Conservation (phyloP, 2,113 vertebrate genomes). For the Anhinga anhinga region DNA sequence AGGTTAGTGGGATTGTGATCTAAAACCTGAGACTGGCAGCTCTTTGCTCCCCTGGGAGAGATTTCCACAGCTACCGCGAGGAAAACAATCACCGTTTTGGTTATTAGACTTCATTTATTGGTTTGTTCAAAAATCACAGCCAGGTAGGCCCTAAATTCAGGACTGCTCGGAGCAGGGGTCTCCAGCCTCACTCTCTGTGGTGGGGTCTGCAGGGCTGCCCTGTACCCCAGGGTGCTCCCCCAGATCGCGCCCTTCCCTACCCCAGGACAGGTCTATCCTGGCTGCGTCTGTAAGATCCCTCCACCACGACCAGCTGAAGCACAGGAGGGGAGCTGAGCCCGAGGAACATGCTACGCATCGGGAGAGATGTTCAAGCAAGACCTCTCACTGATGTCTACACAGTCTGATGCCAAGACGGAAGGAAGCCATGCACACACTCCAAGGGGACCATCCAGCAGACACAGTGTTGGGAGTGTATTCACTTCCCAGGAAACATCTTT, state of each 20-base stretch:
- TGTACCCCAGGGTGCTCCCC: neutral
- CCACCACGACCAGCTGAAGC: neutral
- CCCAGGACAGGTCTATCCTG: neutral
- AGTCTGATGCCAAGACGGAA: neutral
- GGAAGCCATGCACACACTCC: neutral
- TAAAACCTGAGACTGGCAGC: slow-evolving; percentile 61
- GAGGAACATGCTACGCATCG: neutral
- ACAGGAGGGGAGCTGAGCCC: neutral
- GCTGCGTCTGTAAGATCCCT: neutral
- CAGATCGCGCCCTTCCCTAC: neutral
- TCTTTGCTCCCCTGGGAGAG: neutral
- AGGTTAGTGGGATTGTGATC: slow-evolving; percentile 67
- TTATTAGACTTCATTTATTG: slow-evolving; percentile 65
- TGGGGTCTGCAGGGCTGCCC: neutral
- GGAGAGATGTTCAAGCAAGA: neutral
- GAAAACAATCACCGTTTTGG: slow-evolving; percentile 61
- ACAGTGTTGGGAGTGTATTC: neutral
- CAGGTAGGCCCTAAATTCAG: slow-evolving; percentile 47
- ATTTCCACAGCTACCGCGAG: slow-evolving; percentile 28
- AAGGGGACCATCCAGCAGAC: neutral
- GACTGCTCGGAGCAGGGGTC: neutral
- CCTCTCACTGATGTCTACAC: neutral
- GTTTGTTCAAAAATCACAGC: slow-evolving; percentile 57
- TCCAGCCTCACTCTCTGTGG: neutral
- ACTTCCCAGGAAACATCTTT: neutral